These are phyloP conservation scores for Amblyjoppa fuscipennis DNA, from an alignment of 2,888 invertebrate genomes.

Conservation along the genomic window DNA sequence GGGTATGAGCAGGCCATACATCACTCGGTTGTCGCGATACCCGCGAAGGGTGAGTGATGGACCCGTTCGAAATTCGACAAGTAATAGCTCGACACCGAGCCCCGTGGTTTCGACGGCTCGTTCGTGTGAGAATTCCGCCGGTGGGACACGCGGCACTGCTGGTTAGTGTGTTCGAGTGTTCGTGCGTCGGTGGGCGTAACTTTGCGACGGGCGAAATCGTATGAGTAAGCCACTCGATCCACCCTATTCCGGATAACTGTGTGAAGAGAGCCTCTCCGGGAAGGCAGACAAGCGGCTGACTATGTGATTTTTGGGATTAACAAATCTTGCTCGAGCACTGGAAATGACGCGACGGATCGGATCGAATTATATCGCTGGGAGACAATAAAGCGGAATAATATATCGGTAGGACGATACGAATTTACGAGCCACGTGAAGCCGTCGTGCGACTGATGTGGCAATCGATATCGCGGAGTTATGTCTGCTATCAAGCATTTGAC, in stretches of 20 bases:
- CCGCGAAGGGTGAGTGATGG: conserved; percentile 69
- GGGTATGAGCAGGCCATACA: conserved; percentile 53
- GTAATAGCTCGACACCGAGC: conserved; percentile 65
- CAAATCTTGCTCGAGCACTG: conserved; percentile 33
- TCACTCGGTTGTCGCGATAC: conserved; percentile 66
- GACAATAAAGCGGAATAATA: conserved; percentile 25
- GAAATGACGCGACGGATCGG: conserved; percentile 25
- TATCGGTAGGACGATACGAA: conserved; percentile 8
- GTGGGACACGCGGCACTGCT: neutral
- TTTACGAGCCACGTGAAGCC: neutral
- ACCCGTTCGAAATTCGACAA: conserved; percentile 70
- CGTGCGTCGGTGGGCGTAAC: neutral
- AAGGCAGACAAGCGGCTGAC: conserved; percentile 28
- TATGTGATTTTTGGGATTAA: conserved; percentile 41
- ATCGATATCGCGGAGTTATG: neutral
- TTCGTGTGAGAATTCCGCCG: conserved; percentile 25
- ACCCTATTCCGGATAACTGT: conserved; percentile 10
- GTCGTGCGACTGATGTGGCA: neutral
- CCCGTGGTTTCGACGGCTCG: conserved; percentile 47
- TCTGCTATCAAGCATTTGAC: neutral
- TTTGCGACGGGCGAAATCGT: conserved; percentile 12
- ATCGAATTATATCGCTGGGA: conserved; percentile 37
- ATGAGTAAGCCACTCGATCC: conserved; percentile 24
- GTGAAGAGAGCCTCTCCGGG: conserved; percentile 8
- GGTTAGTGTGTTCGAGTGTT: conserved; percentile 4